Evolutionary conservation across 2,113 vertebrate genomes (phyloP), one percentile per base, ranked within the genome.

Genomic region (Trochalopteron elliotii): DNA sequence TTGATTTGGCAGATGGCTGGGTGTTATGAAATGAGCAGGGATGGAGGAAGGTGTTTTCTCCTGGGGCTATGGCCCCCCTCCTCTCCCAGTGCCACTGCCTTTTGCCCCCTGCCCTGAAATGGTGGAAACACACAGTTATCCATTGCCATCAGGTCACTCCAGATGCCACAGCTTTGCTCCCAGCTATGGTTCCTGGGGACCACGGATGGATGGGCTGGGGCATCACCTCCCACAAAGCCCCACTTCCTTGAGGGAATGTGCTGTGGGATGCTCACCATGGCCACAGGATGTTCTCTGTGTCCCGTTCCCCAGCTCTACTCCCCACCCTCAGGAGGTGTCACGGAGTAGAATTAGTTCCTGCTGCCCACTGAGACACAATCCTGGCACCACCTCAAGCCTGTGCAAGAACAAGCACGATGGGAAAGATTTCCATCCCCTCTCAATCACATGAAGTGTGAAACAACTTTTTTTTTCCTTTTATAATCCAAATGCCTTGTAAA

Each of bases 1-100:
- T 97, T 97, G 98, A 97, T 97, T 97, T 98, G 97, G 97, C 97
- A 98, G 97, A 94, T 97, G 94, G 96, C 97, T 97, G 96, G 96
- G 97, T 97, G 95, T 97, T 97, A 96, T 84, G 91, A 97, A 97
- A 97, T 95, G 95, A 97, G 93, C 91, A 88, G 85, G 89, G 93
- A 96, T 96, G 92, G 84, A 97, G 85, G 96, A 94, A 97, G 96
- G 94, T 95, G 90, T 89, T 93, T 94, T 82, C 91, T 97, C 94
- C 90, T 1, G 74, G 75, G 93, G 91, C 83, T 91, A 80, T 4
- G 3, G 63, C 55, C 71, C 39, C 76, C 47, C 50, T 68, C 74
- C 61, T 76, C 84, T 83, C 55, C 40, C 72, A 52, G 50, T 52
- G 52, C 87, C 85, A 68, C 45, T 5, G 3, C 11, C 65, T 84